A percentile compares a stretch with the other conserved stretches of the same genome.
Evolutionary conservation across 2,888 invertebrate species (phyloP).

Genomic region (Neocrepidodera transversa): DNA sequence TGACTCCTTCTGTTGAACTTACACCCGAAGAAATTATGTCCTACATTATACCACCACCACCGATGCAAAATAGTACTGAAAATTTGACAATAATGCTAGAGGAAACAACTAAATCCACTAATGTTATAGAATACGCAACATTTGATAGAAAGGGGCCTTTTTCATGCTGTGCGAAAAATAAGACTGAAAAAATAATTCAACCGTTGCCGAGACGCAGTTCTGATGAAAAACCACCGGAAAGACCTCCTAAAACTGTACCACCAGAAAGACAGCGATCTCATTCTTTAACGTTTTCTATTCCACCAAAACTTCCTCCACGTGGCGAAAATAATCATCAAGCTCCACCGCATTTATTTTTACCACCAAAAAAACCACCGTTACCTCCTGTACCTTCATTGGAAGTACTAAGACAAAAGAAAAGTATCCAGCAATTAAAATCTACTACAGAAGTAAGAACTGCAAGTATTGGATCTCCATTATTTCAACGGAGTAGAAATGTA

Average conservation of each 20-base stretch:
- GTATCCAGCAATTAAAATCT: conserved; percentile 53
- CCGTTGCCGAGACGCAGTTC: conserved; percentile 70
- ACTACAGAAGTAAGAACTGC: conserved; percentile 65
- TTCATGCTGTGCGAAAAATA: conserved; percentile 72
- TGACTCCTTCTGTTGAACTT: conserved; percentile 77
- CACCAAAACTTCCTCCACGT: conserved; percentile 65
- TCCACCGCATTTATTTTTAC: conserved; percentile 65
- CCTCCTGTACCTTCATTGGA: conserved; percentile 74
- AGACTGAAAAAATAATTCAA: conserved; percentile 65
- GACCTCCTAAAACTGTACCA: conserved; percentile 70
- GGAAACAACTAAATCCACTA: conserved; percentile 40
- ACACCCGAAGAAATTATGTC: conserved; percentile 86
- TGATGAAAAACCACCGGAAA: conserved; percentile 69
- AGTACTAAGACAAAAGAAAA: conserved; percentile 65
- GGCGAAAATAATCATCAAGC: conserved; percentile 59
- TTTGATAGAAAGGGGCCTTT: conserved; percentile 75
- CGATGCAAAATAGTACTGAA: conserved; percentile 53
- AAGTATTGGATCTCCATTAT: conserved; percentile 70
- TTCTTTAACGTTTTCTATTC: conserved; percentile 59
- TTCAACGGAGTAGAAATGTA: conserved; percentile 67
- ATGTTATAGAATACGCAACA: conserved; percentile 76
- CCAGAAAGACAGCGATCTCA: conserved; percentile 67
- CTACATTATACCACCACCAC: conserved; percentile 83
- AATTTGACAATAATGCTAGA: conserved; percentile 33
- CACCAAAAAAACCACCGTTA: conserved; percentile 76